phyloP scores from a whole-genome alignment of 2,888 invertebrate genomes.

The Rhogogaster chlorosoma region DNA sequence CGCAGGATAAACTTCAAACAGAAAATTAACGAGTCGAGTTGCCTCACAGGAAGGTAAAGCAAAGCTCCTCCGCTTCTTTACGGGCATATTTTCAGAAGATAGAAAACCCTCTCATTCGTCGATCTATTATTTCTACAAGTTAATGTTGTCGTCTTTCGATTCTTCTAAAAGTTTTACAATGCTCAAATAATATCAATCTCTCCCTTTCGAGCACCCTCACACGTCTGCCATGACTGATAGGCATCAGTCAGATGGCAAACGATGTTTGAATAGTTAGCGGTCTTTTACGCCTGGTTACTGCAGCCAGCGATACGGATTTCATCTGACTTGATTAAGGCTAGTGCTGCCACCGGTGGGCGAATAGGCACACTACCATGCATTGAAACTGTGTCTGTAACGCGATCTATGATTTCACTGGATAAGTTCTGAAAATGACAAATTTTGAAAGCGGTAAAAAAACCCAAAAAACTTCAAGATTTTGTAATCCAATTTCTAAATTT shows the following conservation, averaged over 20 bases:
- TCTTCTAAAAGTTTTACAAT: neutral
- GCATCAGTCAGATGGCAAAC: neutral
- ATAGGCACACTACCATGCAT: neutral
- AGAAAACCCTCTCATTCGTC: neutral
- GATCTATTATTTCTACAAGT: neutral
- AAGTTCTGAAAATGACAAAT: neutral
- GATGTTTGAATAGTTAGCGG: neutral
- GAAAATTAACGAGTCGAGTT: neutral
- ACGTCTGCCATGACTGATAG: too few species aligned
- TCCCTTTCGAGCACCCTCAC: neutral
- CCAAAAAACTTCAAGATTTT: neutral
- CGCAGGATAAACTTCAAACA: neutral
- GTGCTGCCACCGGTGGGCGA: constrained; percentile 12
- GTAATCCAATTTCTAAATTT: neutral
- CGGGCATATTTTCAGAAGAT: neutral
- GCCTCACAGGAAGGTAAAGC: neutral
- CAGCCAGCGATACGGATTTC: neutral
- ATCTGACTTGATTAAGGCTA: neutral
- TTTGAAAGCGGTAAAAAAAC: neutral
- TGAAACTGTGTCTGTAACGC: neutral
- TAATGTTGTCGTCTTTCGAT: neutral
- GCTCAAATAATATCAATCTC: neutral
- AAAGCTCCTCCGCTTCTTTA: neutral
- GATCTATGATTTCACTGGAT: neutral
- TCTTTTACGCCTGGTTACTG: neutral